These are phyloP conservation scores for Sarcophaga carnaria DNA, from an alignment of 2,888 invertebrate species.

Conservation along the genomic window DNA sequence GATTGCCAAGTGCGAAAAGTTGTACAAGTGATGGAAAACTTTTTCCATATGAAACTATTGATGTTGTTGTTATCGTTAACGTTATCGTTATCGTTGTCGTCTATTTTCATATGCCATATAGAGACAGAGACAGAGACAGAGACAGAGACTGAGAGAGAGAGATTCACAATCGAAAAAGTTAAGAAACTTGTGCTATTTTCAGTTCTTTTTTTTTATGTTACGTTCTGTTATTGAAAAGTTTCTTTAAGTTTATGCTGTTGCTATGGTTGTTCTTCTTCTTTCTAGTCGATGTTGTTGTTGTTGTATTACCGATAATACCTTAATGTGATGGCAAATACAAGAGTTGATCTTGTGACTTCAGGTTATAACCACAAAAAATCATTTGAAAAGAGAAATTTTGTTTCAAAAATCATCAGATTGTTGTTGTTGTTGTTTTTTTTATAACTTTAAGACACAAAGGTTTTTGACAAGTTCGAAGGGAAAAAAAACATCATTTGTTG, in stretches of 20 bases:
- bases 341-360: background rate
- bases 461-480: too few relatives aligned
- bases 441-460: too few relatives aligned
- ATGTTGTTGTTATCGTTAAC: background rate
- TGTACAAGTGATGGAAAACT: background rate
- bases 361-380: background rate
- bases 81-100: background rate
- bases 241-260: background rate
- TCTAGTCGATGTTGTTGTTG: background rate
- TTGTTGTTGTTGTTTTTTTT: background rate
- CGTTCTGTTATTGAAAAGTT: background rate
- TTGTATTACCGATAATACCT: background rate
- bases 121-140: too few relatives aligned
- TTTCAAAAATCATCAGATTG: background rate
- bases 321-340: slow-evolving; percentile 19
- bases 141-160: background rate
- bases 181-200: background rate
- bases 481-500: too few relatives aligned
- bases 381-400: background rate
- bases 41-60: background rate
- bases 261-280: too few relatives aligned
- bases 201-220: background rate
- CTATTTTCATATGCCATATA: background rate
- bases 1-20: background rate
- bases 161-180: background rate